Evolutionary conservation across 2,797 vertebrate genomes (phyloP).

Genomic region (Alfaro cultratus): DNA sequence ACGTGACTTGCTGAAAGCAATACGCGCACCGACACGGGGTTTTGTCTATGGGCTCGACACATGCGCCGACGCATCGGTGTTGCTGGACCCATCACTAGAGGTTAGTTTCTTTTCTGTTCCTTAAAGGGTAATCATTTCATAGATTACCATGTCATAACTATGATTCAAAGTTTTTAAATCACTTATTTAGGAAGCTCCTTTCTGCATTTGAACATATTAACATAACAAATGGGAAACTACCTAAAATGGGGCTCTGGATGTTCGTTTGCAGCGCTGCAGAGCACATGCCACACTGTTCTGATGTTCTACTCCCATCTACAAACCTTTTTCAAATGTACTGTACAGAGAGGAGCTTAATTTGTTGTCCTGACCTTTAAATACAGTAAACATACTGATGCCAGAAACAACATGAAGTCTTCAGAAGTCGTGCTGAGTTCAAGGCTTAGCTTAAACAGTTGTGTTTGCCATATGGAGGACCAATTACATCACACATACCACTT

Average conservation of each 20-base stretch:
- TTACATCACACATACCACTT: not conserved
- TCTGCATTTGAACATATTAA: not conserved
- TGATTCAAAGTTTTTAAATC: not conserved
- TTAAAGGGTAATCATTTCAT: not conserved
- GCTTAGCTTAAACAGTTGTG: not conserved
- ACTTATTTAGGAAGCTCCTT: not conserved
- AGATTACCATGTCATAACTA: not conserved
- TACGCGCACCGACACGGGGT: no score
- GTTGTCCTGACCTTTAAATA: conserved; percentile 1
- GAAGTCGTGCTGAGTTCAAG: not conserved
- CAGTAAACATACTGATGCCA: not conserved
- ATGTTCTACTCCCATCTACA: not conserved
- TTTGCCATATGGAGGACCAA: not conserved
- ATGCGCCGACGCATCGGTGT: no score
- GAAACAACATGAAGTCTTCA: not conserved
- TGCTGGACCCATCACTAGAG: no score
- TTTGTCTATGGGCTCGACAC: no score
- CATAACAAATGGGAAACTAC: not conserved
- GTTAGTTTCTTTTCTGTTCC: not conserved
- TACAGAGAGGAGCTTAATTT: not conserved
- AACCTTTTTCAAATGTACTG: not conserved
- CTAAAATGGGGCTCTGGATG: not conserved
- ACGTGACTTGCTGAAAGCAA: no score
- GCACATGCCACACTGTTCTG: not conserved
- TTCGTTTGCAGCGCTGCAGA: not conserved